Base-by-base conservation (phyloP, 2,797 vertebrate species). In the Emys orbicularis region DNA sequence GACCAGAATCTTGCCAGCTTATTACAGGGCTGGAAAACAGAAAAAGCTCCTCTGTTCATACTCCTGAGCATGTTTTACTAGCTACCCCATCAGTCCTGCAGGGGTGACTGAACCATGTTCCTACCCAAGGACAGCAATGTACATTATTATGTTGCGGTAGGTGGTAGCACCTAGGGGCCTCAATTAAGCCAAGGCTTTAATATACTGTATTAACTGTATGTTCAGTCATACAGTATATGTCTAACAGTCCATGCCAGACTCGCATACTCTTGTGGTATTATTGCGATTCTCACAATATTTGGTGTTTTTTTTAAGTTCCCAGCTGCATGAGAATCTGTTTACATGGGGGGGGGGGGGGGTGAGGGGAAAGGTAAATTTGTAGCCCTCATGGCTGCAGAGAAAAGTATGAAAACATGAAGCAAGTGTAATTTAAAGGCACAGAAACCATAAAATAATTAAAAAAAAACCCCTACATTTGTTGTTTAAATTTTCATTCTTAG, bases 311-410 rank as follows among this genome's bases (percentile, higher is more conserved):
- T 68, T 68, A 68, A 65, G 21, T 37, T 37, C n/a, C 65, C 18
- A 68, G 65, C 65, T 68, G 18, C 34, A 15, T n/a, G 15, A 68
- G 8, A 68, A 68, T 68, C n/a, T 68, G 34, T 9, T 68, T 68
- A n/a, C 3, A 34, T 4, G 7, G 1, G 15, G 34, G 16, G 3
- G 6, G 31, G 6, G 3, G 6, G 11, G 1, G 25, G 56, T 53
- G 8, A 23, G 54, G 9, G 4, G 52, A 5, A 18, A 27, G 61
- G 19, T 72, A 34, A 65, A n/a, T 65, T 65, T 72, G n/a, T n/a
- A 72, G 9, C 4, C 18, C n/a, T 68, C 18, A n/a, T 37, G n/a
- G 18, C 8, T 37, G 65, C n/a, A 41, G 27, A 29, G 27, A 29
- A 57, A 37, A 68, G n/a, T 68, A 21, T 68, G 19, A 37, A 68